phyloP scores from a whole-genome alignment of 2,113 vertebrate species.

The Hystrix cristata region DNA sequence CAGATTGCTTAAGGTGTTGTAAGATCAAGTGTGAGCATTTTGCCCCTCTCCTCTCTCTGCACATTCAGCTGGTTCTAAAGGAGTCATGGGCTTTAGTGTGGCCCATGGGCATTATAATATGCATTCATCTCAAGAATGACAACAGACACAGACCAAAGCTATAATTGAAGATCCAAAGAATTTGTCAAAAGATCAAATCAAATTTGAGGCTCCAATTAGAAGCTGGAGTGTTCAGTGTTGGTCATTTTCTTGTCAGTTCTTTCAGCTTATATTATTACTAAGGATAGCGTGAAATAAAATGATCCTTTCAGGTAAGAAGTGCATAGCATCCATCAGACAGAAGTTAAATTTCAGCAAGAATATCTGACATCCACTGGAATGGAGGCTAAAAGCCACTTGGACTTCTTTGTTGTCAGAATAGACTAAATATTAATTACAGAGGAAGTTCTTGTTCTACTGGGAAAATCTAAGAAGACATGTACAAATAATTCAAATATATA shows the following conservation, averaged over 20 bases:
- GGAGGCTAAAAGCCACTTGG: constrained; percentile 1
- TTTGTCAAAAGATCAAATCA: constrained; percentile 20
- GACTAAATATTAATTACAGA: constrained; percentile 49
- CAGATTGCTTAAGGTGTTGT: not conserved
- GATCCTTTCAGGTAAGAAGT: constrained; percentile 13
- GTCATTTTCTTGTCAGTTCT: not conserved
- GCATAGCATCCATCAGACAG: not conserved
- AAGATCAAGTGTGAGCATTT: not conserved
- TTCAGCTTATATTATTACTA: not conserved
- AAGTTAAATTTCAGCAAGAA: not conserved
- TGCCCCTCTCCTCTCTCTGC: not conserved
- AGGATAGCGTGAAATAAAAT: not conserved
- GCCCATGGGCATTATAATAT: not conserved
- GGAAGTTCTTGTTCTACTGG: not conserved
- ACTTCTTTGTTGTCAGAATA: constrained; percentile 36
- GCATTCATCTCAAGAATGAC: not conserved
- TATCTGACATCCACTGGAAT: not conserved
- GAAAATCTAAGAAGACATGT: not conserved
- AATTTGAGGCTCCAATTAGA: not conserved
- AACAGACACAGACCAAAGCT: not conserved
- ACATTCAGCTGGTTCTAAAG: not conserved
- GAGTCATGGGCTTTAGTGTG: not conserved
- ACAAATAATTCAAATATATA: constrained; percentile 20
- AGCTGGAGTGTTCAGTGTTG: not conserved
- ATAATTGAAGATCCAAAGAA: not conserved